These are phyloP conservation scores for Monopis laevigella DNA, from an alignment of 2,888 invertebrate species.

Conservation along the genomic window DNA sequence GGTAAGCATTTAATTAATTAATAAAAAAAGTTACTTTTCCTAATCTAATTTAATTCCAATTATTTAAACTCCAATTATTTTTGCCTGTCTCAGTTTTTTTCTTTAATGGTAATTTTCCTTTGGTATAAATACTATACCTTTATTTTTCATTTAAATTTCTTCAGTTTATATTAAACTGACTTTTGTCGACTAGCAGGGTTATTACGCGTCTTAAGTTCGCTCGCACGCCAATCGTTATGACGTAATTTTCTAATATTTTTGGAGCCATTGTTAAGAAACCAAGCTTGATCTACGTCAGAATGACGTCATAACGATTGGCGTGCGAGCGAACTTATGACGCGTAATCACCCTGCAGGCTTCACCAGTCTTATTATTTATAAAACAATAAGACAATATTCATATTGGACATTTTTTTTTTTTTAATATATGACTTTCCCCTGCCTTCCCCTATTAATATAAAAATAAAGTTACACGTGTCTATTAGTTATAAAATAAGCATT, in stretches of 20 bases:
- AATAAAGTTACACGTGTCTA: too few species aligned
- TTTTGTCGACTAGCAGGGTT: not conserved
- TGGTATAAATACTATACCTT: not conserved
- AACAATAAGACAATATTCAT: not conserved
- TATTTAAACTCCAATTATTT: constrained; percentile 3
- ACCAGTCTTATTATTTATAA: not conserved
- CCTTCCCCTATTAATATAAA: too few species aligned
- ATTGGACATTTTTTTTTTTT: not conserved
- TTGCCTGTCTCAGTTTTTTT: constrained; percentile 2
- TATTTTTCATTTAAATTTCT: not conserved
- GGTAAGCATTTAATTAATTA: constrained; percentile 55
- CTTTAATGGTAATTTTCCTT: not conserved
- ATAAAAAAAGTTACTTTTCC: constrained; percentile 7
- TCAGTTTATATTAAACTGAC: not conserved
- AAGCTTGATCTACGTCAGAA: too few species aligned
- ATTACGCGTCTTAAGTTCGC: too few species aligned
- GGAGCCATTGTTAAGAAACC: too few species aligned
- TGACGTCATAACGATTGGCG: too few species aligned
- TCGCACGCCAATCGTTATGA: too few species aligned
- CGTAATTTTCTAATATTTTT: too few species aligned
- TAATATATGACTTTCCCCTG: too few species aligned
- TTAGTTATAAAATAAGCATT: too few species aligned
- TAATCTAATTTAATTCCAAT: constrained; percentile 1
- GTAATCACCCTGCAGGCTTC: too few species aligned
- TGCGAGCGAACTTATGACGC: too few species aligned